phyloP scores from a whole-genome alignment of 2,113 vertebrate species.

The Tympanuchus pallidicinctus region DNA sequence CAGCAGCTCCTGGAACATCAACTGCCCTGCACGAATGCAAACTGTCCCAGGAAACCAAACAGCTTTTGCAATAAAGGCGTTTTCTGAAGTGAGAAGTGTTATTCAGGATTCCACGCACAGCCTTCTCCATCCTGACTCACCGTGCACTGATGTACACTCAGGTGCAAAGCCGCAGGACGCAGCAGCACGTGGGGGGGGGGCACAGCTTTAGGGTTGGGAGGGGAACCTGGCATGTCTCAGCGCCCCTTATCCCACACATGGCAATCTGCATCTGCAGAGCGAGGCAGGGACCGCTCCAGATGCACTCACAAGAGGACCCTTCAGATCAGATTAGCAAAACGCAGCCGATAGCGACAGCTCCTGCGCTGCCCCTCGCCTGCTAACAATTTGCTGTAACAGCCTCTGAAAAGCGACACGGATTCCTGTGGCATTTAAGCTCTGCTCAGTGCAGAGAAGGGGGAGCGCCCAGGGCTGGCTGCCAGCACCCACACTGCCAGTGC shows the following conservation, averaged over 20 bases:
- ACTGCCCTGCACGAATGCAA: background rate
- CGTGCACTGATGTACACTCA: fast-evolving
- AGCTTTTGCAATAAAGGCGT: background rate
- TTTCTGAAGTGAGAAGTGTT: background rate
- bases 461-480: background rate
- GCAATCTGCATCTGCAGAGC: background rate
- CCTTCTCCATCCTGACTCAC: fast-evolving
- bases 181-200: background rate
- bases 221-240: fast-evolving
- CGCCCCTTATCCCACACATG: fast-evolving
- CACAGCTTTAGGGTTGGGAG: fast-evolving
- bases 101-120: background rate
- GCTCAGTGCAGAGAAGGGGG: background rate
- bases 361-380: background rate
- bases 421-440: fast-evolving
- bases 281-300: background rate
- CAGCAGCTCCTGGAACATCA: background rate
- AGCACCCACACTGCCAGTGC: background rate
- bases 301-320: background rate
- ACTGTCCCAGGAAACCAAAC: fast-evolving
- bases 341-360: background rate
- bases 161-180: background rate
- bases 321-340: conserved; percentile 14
- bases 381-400: background rate
- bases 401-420: background rate